Conservation (phyloP, 2,797 vertebrate species). For the Apodemus agrarius region DNA sequence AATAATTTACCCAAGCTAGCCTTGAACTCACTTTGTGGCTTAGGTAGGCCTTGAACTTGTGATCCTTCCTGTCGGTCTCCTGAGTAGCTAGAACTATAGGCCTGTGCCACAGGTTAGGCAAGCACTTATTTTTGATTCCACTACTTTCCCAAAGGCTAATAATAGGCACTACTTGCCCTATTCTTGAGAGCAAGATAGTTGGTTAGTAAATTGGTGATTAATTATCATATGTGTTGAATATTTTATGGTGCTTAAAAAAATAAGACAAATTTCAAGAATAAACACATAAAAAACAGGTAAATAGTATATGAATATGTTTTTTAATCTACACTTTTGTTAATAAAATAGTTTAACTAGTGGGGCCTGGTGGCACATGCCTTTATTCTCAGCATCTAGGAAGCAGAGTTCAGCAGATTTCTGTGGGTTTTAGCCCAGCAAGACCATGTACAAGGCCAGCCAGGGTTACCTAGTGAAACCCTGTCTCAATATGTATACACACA, state of each 20-base stretch:
- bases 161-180: not conserved
- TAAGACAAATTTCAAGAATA: conserved; percentile 34
- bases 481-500: not conserved
- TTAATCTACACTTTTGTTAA: conserved; percentile 6
- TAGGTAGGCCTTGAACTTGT: not conserved
- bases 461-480: not conserved
- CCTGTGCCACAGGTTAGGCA: not conserved
- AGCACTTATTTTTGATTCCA: conserved; percentile 36
- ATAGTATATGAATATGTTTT: not conserved
- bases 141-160: conserved; percentile 36
- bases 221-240: not conserved
- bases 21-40: not conserved
- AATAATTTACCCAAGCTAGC: not conserved
- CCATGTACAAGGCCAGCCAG: not conserved
- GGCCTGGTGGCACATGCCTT: not conserved
- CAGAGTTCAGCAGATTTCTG: not conserved
- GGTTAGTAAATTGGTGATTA: conserved; percentile 46
- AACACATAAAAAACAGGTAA: not conserved
- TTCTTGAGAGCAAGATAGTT: not conserved
- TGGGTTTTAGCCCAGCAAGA: not conserved
- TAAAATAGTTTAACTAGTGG: conserved; percentile 46
- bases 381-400: not conserved
- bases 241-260: conserved; percentile 53
- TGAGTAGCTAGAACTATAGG: not conserved
- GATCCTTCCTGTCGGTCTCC: not conserved